Base-by-base conservation (phyloP, 1,140 invertebrate species). In the Tribolium madens region DNA sequence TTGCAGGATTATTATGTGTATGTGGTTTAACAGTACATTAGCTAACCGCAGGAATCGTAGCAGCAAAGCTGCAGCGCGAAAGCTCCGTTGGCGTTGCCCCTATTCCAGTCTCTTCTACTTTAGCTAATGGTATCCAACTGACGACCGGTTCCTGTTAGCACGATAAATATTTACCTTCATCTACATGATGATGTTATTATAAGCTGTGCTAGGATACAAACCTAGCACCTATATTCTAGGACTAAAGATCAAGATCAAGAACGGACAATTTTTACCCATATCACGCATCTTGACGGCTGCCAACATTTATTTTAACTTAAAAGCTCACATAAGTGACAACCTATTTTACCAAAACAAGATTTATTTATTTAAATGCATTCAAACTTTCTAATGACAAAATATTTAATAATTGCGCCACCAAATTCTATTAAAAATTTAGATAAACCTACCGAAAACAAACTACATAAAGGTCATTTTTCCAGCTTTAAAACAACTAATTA, bases 11-110 rank as follows among this genome's bases (percentile, higher is more conserved):
- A 57, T 57, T 72, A 74, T 60, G 53, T 75, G 60, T 75, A 60
- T 60, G 72, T 47, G 52, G 52, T 75, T 75, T 75, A 75, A 64
- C 52, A 64, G 13, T 75, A 64, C 73, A 75, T 75, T 75, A 75
- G 36, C 31, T 47, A 75, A 75, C 73, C 73, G 36, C 52, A 64
- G 52, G 73, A 75, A 42, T 57, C 53, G 52, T 46, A 21, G 42
- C 52, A 18, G 60, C 52, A 60, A 48, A 72, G 46, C 50, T 72
- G 70, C 50, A 72, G 47, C 50, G 70, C 12, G 14, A 72, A 48
- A 72, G 42, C 70, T 72, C 36, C 18, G 21, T 13, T 47, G 12
- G 14, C 18, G 21, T 13, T 47, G 12, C 36, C 36, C 36, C 68
- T 46, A 46, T 48, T 14, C 70, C 4, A 72, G 70, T 21, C 46